Evolutionary conservation across 2,888 invertebrate species (phyloP).

Genomic region (Tenthredo distinguenda): DNA sequence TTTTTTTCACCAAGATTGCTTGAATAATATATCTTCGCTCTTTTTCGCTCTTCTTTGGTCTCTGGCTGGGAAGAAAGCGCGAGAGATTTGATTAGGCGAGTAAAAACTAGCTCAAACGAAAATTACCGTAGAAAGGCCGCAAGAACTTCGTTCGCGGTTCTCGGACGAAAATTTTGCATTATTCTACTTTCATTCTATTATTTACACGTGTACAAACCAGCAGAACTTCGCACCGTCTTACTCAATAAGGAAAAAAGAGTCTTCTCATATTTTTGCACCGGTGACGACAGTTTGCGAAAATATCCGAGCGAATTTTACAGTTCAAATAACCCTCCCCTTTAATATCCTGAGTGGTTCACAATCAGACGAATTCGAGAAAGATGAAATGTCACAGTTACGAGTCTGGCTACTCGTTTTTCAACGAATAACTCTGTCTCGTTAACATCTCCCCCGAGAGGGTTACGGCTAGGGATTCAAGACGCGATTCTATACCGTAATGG

Average conservation of each 20-base stretch:
- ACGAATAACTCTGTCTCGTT: background rate
- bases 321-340: background rate
- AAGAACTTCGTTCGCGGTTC: background rate
- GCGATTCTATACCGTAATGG: background rate
- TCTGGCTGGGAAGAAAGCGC: background rate
- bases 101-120: slow-evolving; percentile 3
- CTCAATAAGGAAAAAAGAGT: background rate
- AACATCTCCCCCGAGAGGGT: background rate
- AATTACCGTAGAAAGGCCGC: background rate
- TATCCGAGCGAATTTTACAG: background rate
- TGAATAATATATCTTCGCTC: background rate
- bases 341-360: background rate
- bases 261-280: background rate
- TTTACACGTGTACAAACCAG: background rate
- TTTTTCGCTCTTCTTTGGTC: background rate
- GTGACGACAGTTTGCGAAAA: background rate
- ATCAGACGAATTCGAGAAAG: background rate
- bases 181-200: background rate
- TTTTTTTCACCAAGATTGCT: background rate
- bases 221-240: background rate
- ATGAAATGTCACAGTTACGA: background rate
- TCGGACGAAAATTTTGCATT: background rate
- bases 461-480: background rate
- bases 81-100: slow-evolving; percentile 1
- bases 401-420: background rate